phyloP scores from a whole-genome alignment of 2,113 vertebrate genomes.

The Stictonetta naevosa region DNA sequence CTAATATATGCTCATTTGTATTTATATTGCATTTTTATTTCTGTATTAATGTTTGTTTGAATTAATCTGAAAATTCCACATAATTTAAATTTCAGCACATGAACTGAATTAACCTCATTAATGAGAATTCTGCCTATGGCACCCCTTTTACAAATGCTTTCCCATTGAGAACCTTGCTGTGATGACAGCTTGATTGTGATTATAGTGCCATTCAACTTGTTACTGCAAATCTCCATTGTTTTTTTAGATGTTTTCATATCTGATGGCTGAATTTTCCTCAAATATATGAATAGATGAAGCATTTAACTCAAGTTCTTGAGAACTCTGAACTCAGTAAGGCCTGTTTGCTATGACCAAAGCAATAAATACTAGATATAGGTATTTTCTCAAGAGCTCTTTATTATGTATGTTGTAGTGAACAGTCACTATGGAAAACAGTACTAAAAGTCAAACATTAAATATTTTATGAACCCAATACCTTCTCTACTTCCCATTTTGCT shows the following conservation, averaged over 20 bases:
- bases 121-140: slow-evolving; percentile 43
- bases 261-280: neutral
- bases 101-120: slow-evolving; percentile 50
- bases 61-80: slow-evolving; percentile 17
- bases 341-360: neutral
- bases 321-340: neutral
- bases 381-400: neutral
- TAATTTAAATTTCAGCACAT: slow-evolving; percentile 27
- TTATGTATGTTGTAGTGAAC: neutral
- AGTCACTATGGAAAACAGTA: neutral
- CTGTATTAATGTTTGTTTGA: neutral
- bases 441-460: neutral
- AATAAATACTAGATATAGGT: neutral
- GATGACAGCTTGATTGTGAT: slow-evolving; percentile 40
- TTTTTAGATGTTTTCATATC: neutral
- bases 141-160: neutral
- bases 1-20: slow-evolving; percentile 17
- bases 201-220: slow-evolving; percentile 16
- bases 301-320: neutral
- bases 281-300: neutral
- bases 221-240: neutral
- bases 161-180: slow-evolving; percentile 17
- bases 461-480: neutral
- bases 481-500: neutral
- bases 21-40: slow-evolving; percentile 13